These are phyloP conservation scores for Leptopilina clavipes DNA, from an alignment of 1,140 invertebrate genomes.

Conservation along the genomic window DNA sequence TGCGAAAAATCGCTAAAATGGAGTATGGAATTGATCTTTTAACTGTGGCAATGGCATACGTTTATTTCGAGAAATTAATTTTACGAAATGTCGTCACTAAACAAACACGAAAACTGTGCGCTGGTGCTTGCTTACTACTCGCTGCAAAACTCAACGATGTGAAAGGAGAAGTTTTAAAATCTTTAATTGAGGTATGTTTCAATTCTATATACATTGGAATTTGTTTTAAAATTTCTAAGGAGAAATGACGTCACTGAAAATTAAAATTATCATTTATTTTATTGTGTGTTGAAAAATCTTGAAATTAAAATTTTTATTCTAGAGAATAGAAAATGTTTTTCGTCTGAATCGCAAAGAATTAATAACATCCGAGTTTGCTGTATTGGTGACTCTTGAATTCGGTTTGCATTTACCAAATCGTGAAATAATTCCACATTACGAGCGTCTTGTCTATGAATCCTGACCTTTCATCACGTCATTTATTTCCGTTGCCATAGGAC, in stretches of 20 bases:
- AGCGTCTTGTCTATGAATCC: slow-evolving; percentile 91
- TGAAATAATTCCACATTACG: slow-evolving; percentile 96
- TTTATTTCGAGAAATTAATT: slow-evolving; percentile 98
- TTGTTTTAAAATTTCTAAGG: neutral
- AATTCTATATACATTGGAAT: slow-evolving; percentile 39
- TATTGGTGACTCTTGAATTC: slow-evolving; percentile 95
- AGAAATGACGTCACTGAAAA: no score
- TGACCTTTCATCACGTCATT: slow-evolving; percentile 74
- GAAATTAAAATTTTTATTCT: slow-evolving; percentile 61
- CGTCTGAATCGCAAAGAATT: slow-evolving; percentile 94
- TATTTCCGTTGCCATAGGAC: slow-evolving; percentile 43
- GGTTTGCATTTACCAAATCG: slow-evolving; percentile 92
- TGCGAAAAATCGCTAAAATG: slow-evolving; percentile 93
- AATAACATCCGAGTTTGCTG: slow-evolving; percentile 93
- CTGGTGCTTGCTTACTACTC: slow-evolving; percentile 93
- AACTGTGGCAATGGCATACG: slow-evolving; percentile 96
- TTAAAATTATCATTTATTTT: slow-evolving; percentile 28
- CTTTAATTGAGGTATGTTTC: slow-evolving; percentile 86
- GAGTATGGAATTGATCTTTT: slow-evolving; percentile 91
- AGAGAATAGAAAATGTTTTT: slow-evolving; percentile 93
- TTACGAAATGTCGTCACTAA: slow-evolving; percentile 95
- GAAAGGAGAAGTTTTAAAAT: slow-evolving; percentile 90
- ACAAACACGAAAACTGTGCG: slow-evolving; percentile 95
- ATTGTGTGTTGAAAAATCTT: slow-evolving; percentile 42
- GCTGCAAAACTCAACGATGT: slow-evolving; percentile 98